Percentiles rank a stretch among this genome's conserved stretches.
phyloP scores from a whole-genome alignment of 2,888 invertebrate genomes.

The Dynastes hyllus region DNA sequence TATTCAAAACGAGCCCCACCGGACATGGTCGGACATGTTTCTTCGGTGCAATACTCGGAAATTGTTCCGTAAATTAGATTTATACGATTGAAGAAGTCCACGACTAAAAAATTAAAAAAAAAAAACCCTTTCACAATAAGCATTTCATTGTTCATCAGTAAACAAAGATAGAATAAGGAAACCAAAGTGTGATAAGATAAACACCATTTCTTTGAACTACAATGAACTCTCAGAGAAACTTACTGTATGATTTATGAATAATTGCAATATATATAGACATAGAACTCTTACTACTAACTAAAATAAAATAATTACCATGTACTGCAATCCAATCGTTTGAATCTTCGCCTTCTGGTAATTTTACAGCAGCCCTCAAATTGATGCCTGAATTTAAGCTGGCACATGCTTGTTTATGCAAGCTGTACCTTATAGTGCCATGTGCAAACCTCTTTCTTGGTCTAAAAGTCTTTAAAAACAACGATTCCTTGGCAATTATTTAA shows the following conservation, averaged over 20 bases:
- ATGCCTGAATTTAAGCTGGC: constrained; percentile 93
- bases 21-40: constrained; percentile 91
- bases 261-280: no score
- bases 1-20: constrained; percentile 93
- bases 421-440: constrained; percentile 89
- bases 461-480: constrained; percentile 81
- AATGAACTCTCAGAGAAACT: constrained; percentile 7
- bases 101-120: constrained; percentile 75
- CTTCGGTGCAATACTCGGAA: constrained; percentile 87
- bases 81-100: constrained; percentile 95
- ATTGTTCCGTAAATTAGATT: constrained; percentile 94
- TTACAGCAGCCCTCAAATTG: constrained; percentile 86
- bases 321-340: constrained; percentile 95
- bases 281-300: no score
- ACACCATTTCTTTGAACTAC: no score
- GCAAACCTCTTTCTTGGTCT: constrained; percentile 91
- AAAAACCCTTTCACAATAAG: no score
- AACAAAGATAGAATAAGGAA: not conserved
- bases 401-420: constrained; percentile 92
- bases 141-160: no score
- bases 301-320: constrained; percentile 78
- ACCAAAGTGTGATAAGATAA: constrained; percentile 20
- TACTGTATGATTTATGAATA: not conserved
- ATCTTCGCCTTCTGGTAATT: constrained; percentile 88
- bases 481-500: not conserved